phyloP scores from a whole-genome alignment of 35 echinoderm and acorn worm genomes.

The Hemicentrotus pulcherrimus region DNA sequence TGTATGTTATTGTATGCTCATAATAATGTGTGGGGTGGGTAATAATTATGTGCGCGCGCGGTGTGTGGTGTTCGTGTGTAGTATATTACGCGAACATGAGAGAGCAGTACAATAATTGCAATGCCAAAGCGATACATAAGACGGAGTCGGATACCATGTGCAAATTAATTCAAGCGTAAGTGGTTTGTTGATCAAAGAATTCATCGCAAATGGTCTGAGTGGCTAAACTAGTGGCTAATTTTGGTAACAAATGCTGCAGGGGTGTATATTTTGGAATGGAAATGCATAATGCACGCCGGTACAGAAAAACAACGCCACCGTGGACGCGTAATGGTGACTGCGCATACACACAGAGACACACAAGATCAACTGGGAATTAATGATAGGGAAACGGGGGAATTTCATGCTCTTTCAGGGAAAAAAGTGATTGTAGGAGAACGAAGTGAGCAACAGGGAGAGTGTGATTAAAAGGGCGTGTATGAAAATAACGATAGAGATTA shows the following conservation, averaged over 20 bases:
- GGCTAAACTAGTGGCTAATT: constrained; percentile 35
- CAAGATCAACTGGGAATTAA: background rate
- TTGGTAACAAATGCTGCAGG: constrained; percentile 29
- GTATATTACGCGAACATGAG: too few relatives aligned
- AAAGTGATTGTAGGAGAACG: background rate
- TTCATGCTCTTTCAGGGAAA: background rate
- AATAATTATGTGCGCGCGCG: too few relatives aligned
- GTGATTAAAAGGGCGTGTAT: background rate
- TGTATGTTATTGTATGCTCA: too few relatives aligned
- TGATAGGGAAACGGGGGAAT: background rate
- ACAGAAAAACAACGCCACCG: background rate
- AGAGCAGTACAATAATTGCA: too few relatives aligned
- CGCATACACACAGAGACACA: background rate
- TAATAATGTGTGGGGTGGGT: too few relatives aligned
- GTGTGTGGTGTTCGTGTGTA: too few relatives aligned
- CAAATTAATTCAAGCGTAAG: background rate
- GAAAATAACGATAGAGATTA: background rate
- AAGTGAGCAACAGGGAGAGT: background rate
- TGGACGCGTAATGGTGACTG: background rate
- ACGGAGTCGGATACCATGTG: background rate
- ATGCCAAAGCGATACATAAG: too few relatives aligned
- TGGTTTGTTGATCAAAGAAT: constrained; percentile 2
- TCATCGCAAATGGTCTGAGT: background rate
- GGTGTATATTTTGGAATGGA: constrained; percentile 26
- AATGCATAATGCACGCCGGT: constrained; percentile 34